A percentile compares a stretch with the other conserved stretches of the same genome.
phyloP scores from a whole-genome alignment of 2,888 invertebrate species.

The Lasioglossum lativentre region DNA sequence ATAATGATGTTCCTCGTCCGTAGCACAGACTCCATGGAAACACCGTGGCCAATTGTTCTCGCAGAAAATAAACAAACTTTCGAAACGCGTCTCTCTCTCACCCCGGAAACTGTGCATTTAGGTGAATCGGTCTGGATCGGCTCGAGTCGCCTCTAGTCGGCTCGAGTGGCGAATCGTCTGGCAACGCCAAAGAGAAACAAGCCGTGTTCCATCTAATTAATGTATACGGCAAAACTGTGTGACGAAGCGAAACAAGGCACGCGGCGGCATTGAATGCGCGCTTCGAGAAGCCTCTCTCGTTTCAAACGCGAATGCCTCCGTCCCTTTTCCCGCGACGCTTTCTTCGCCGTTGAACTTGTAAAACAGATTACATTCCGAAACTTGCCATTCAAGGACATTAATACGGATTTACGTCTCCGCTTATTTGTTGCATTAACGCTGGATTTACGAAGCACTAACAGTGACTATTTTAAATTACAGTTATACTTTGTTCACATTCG shows the following conservation, averaged over 20 bases:
- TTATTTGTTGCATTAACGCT: too few species aligned
- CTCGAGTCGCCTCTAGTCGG: background rate
- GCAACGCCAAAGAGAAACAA: slow-evolving; percentile 35
- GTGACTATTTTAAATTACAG: too few species aligned
- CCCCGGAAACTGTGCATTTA: background rate
- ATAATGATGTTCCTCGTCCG: background rate
- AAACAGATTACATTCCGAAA: background rate
- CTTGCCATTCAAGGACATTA: background rate
- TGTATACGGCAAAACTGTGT: slow-evolving; percentile 45
- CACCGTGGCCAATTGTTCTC: background rate
- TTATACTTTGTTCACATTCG: too few species aligned
- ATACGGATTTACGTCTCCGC: background rate
- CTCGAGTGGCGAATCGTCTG: slow-evolving; percentile 30
- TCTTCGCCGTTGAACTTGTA: background rate
- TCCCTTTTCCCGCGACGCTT: background rate
- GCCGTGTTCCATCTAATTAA: slow-evolving; percentile 55
- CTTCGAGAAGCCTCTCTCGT: background rate
- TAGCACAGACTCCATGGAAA: background rate
- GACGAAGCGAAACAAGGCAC: slow-evolving; percentile 21
- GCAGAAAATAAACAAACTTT: background rate
- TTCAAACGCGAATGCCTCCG: background rate
- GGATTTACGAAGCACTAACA: too few species aligned
- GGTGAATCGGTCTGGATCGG: slow-evolving; percentile 1
- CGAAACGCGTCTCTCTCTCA: background rate
- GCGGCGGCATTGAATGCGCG: background rate